A percentile compares a stretch with the other conserved stretches of the same genome.
phyloP scores from a whole-genome alignment of 1,140 invertebrate species.

The Schlechtendalia chinensis region DNA sequence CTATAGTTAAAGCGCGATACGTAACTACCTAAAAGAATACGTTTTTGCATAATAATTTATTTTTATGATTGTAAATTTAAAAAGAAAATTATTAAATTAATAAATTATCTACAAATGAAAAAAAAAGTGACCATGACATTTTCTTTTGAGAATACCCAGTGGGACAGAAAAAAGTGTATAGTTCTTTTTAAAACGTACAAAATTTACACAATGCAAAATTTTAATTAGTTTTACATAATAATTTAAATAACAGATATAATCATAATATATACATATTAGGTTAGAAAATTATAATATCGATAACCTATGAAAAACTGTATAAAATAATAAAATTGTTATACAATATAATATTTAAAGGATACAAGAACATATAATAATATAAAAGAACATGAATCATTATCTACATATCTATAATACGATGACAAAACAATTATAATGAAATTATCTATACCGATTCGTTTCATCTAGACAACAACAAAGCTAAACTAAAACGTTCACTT shows the following conservation, averaged over 20 bases:
- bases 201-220: not conserved
- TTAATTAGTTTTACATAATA: not conserved
- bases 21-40: not conserved
- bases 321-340: too few species aligned
- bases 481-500: not conserved
- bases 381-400: not conserved
- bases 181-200: not conserved
- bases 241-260: not conserved
- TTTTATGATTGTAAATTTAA: not conserved
- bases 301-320: too few species aligned
- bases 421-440: not conserved
- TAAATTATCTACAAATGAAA: slow-evolving; percentile 10
- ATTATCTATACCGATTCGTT: not conserved
- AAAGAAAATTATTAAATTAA: not conserved
- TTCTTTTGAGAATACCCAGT: not conserved
- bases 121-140: slow-evolving; percentile 5
- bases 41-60: not conserved
- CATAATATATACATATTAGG: not conserved
- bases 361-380: too few species aligned
- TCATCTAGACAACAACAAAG: slow-evolving; percentile 14
- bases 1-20: not conserved
- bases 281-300: too few species aligned
- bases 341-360: too few species aligned
- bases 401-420: not conserved
- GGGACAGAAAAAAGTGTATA: not conserved